Conservation (phyloP, 1,140 invertebrate species). For the Hetaerina americana region DNA sequence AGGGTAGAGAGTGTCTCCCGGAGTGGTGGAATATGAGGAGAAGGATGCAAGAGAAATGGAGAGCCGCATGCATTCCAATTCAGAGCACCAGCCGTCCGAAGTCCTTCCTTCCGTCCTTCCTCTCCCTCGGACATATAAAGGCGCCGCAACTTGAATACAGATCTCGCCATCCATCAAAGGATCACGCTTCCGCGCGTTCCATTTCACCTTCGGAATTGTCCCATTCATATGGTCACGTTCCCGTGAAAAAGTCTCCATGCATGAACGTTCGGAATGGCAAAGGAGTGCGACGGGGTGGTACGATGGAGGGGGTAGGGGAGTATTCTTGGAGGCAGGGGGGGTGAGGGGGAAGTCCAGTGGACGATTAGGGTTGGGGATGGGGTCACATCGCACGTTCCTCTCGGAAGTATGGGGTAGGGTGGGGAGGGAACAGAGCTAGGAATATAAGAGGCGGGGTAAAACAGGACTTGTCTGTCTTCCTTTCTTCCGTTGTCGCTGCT, state of each 20-base stretch:
- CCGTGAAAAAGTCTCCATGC: not conserved
- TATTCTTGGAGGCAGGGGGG: not conserved
- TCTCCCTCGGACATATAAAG: not conserved
- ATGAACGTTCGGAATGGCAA: not conserved
- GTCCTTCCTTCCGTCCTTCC: no score
- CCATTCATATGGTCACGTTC: not conserved
- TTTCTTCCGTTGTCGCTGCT: no score
- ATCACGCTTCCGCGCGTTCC: not conserved
- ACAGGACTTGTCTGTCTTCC: no score
- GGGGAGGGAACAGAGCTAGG: not conserved
- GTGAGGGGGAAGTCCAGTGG: not conserved
- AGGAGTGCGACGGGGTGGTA: no score
- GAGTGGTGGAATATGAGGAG: no score
- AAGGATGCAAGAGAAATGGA: no score
- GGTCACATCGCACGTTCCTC: no score
- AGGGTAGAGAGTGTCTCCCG: no score
- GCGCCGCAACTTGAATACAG: not conserved
- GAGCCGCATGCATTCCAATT: not conserved
- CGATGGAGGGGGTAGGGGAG: not conserved
- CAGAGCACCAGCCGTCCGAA: not conserved
- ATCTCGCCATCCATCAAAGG: not conserved
- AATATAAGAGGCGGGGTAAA: not conserved
- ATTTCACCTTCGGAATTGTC: not conserved
- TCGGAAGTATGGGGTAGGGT: not conserved
- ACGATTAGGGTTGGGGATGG: no score